phyloP scores from a whole-genome alignment of 2,797 vertebrate genomes.

The Anisognathus igniventris region DNA sequence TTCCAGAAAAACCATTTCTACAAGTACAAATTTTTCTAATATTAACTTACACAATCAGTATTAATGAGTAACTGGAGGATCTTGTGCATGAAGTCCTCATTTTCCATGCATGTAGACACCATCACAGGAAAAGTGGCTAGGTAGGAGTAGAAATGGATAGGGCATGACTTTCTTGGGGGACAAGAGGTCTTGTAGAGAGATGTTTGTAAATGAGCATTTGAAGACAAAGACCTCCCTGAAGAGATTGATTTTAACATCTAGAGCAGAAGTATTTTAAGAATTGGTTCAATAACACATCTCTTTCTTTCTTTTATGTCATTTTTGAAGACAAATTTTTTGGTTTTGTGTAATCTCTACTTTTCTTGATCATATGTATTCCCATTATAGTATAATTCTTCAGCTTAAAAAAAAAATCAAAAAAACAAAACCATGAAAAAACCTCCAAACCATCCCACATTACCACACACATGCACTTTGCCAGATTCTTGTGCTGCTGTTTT shows the following conservation, averaged over 20 bases:
- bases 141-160: neutral
- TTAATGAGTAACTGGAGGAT: neutral
- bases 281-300: neutral
- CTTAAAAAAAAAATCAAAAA: neutral
- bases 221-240: neutral
- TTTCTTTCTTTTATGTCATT: neutral
- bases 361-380: neutral
- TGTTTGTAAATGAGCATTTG: neutral
- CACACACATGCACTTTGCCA: neutral
- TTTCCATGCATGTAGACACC: neutral
- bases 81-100: neutral
- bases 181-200: neutral
- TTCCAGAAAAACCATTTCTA: neutral
- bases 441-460: fast-evolving
- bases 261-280: neutral
- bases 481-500: neutral
- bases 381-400: neutral
- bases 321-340: neutral
- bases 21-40: neutral
- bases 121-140: neutral
- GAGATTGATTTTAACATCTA: neutral
- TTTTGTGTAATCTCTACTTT: neutral
- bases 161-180: neutral
- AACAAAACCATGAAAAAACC: fast-evolving
- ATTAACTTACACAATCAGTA: neutral